A percentile compares a stretch with the other conserved stretches of the same genome.
Conservation (phyloP, 2,797 vertebrate genomes). For the Bovichtus variegatus region DNA sequence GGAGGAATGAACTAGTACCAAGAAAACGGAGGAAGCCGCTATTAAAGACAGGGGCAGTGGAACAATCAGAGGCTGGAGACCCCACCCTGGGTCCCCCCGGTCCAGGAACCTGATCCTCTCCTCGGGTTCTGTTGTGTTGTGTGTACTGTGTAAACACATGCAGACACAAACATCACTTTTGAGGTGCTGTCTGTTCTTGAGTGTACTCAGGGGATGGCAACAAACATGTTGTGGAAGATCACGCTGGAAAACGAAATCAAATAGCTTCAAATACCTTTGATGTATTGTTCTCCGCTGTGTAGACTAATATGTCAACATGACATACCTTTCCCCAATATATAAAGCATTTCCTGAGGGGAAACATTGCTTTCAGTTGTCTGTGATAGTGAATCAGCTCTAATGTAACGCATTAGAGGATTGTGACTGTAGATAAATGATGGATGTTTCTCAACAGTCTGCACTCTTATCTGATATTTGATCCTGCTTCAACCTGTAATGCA, state of each 20-base stretch:
- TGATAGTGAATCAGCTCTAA: neutral
- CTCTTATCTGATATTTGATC: constrained; percentile 24
- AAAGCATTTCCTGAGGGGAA: constrained; percentile 13
- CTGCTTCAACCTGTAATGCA: neutral
- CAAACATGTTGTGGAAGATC: constrained; percentile 55
- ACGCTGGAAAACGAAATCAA: constrained; percentile 21
- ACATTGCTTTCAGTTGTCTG: constrained; percentile 1
- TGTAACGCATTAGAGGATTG: neutral
- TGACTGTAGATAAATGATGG: neutral
- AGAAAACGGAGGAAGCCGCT: constrained; percentile 61
- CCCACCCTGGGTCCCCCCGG: constrained; percentile 51
- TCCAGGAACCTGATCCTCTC: constrained; percentile 40
- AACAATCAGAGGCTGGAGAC: constrained; percentile 64
- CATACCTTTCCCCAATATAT: neutral
- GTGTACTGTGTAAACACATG: neutral
- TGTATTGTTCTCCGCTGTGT: constrained; percentile 31
- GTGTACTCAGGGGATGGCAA: constrained; percentile 17
- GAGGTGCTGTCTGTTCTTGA: constrained; percentile 18
- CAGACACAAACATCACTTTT: constrained; percentile 45
- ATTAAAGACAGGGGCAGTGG: constrained; percentile 50
- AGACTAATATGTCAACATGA: constrained; percentile 36
- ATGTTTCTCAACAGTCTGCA: neutral
- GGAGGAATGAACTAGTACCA: constrained; percentile 36
- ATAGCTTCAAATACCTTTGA: constrained; percentile 57
- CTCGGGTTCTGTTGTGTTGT: constrained; percentile 8